A percentile compares a stretch with the other conserved stretches of the same genome.
phyloP scores from a whole-genome alignment of 1,140 invertebrate genomes.

The Nasonia giraulti region DNA sequence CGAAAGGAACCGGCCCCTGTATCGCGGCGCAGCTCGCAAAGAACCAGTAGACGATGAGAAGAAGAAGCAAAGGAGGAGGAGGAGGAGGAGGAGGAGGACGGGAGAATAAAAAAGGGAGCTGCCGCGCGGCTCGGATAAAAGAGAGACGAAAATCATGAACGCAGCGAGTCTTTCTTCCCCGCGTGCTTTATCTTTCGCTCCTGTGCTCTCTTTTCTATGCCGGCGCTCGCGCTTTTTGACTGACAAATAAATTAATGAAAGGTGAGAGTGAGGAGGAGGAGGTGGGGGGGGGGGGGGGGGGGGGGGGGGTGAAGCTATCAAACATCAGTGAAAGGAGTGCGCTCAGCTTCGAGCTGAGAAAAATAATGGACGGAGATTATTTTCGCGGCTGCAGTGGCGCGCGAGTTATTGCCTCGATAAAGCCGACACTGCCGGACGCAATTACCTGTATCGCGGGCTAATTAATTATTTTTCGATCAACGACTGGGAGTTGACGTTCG shows the following conservation, averaged over 20 bases:
- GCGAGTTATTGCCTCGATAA: too few relatives aligned
- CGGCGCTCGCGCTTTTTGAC: constrained; percentile 3
- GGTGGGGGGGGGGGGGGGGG: too few relatives aligned
- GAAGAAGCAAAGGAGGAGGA: background rate
- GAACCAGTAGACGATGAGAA: background rate
- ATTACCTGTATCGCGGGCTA: too few relatives aligned
- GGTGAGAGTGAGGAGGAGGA: background rate
- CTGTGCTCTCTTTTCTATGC: background rate
- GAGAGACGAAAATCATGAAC: constrained; percentile 19
- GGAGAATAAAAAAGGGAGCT: background rate
- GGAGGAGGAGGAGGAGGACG: background rate
- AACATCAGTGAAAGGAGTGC: too few relatives aligned
- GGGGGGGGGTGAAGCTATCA: too few relatives aligned
- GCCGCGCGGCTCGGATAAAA: constrained; percentile 37
- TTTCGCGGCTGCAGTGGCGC: too few relatives aligned
- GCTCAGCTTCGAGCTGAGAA: background rate
- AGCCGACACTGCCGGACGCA: too few relatives aligned
- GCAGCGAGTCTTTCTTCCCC: background rate
- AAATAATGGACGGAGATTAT: too few relatives aligned
- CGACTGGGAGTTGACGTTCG: too few relatives aligned
- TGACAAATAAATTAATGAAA: constrained; percentile 46
- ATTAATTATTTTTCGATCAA: too few relatives aligned
- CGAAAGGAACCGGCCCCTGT: constrained; percentile 27
- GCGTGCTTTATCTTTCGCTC: background rate
- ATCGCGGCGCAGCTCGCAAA: background rate